These are phyloP conservation scores for Leptopilina myrica DNA, from an alignment of 2,888 invertebrate species.

Conservation along the genomic window DNA sequence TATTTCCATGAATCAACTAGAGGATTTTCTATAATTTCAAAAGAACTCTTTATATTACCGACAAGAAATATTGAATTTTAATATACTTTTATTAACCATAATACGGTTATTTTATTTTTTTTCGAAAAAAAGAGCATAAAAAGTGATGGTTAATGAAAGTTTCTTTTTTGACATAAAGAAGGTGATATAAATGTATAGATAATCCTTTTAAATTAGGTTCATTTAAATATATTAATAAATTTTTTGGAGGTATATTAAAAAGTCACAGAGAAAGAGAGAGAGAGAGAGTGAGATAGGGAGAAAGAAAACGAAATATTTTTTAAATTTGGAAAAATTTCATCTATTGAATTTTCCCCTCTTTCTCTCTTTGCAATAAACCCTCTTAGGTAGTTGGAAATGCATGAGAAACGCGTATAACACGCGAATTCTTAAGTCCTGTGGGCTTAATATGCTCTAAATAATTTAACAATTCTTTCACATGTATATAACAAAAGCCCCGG, in stretches of 20 bases:
- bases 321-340: background rate
- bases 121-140: no score
- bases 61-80: constrained; percentile 17
- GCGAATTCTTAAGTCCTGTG: constrained; percentile 42
- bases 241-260: background rate
- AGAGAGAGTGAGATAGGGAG: no score
- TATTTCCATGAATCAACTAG: background rate
- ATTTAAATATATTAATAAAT: background rate
- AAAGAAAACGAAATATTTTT: background rate
- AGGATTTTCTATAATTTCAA: background rate
- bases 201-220: background rate
- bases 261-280: background rate
- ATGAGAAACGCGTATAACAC: constrained; percentile 26
- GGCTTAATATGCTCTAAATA: constrained; percentile 51
- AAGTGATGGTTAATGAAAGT: background rate
- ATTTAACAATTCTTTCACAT: constrained; percentile 47
- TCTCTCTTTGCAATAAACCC: background rate
- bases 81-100: constrained; percentile 14
- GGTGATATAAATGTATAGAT: background rate
- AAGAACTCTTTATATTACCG: background rate
- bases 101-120: background rate
- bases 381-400: constrained; percentile 18
- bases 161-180: background rate
- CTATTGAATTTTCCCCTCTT: background rate
- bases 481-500: constrained; percentile 2